Evolutionary conservation across 2,113 vertebrate species (phyloP).

Genomic region (Camelus dromedarius): DNA sequence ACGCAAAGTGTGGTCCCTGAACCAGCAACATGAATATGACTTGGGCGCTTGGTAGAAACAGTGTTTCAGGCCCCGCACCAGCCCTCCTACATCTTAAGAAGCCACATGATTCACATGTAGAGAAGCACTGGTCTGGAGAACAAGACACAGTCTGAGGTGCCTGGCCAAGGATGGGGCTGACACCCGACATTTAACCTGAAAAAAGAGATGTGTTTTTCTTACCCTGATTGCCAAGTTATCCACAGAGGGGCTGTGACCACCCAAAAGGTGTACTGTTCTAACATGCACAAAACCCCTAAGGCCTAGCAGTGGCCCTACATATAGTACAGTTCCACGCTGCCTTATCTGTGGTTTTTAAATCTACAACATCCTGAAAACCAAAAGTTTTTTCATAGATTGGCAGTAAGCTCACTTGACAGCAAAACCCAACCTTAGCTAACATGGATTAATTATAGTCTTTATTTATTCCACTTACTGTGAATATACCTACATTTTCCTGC

Average conservation of each 20-base stretch:
- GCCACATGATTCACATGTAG: neutral
- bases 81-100: neutral
- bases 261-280: neutral
- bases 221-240: neutral
- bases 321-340: neutral
- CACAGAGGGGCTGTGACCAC: neutral
- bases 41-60: neutral
- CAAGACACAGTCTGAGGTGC: too few species aligned
- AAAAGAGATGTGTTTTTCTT: neutral
- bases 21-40: neutral
- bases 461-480: neutral
- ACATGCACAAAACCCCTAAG: neutral
- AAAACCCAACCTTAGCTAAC: conserved; percentile 49
- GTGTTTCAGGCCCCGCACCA: neutral
- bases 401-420: neutral
- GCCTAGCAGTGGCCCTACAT: neutral
- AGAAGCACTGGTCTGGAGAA: neutral
- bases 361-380: neutral
- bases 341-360: conserved; percentile 26
- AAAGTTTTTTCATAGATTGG: neutral
- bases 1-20: neutral
- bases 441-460: neutral
- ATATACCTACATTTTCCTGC: neutral
- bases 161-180: neutral
- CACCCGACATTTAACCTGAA: neutral